Percentiles rank a stretch among this genome's conserved stretches.
phyloP scores from a whole-genome alignment of 1,140 invertebrate species.

The Tetramorium parvispinum region DNA sequence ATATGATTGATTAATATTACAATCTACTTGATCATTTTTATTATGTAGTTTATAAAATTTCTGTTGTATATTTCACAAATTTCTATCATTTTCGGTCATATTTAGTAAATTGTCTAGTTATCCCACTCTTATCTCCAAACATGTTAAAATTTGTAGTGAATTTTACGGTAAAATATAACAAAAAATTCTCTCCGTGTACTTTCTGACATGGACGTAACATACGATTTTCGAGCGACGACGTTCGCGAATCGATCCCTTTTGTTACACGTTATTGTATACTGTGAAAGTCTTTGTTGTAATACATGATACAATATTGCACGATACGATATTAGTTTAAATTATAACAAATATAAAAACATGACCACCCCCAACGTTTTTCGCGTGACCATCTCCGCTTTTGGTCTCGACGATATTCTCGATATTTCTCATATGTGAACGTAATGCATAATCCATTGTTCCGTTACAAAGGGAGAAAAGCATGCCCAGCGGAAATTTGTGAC shows the following conservation, averaged over 20 bases:
- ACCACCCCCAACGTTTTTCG: background rate
- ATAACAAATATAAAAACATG: background rate
- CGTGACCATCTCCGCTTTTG: background rate
- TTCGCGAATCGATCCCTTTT: background rate
- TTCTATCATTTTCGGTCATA: no score
- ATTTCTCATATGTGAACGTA: slow-evolving; percentile 4
- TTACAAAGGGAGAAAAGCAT: background rate
- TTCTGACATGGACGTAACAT: background rate
- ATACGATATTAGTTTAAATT: background rate
- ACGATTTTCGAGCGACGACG: background rate
- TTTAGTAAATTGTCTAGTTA: no score
- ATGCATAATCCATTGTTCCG: slow-evolving; percentile 11
- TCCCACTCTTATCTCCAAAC: no score
- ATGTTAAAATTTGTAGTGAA: no score
- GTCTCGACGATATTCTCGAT: background rate
- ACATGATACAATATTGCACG: background rate
- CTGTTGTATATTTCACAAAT: no score
- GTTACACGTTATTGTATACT: background rate
- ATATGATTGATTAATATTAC: no score
- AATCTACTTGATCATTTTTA: no score
- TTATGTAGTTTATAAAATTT: no score
- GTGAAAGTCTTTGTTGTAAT: background rate
- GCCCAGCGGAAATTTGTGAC: slow-evolving; percentile 25
- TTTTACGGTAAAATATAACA: no score
- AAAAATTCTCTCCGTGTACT: no score